Conservation (phyloP, 2,797 vertebrate genomes). For the Anolis apletophallus region DNA sequence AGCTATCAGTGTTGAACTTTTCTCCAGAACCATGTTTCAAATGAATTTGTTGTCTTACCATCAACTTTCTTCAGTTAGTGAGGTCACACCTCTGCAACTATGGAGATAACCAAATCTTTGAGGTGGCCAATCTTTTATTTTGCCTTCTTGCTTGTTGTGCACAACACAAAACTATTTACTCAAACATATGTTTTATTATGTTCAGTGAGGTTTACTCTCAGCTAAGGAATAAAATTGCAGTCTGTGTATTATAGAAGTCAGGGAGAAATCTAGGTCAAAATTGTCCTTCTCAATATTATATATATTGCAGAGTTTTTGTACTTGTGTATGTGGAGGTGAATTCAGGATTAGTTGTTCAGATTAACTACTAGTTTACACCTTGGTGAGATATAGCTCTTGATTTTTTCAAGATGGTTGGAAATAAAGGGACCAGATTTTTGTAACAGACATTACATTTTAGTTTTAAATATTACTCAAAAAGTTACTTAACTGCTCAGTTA, state of each 20-base stretch:
- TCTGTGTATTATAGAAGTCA: not conserved
- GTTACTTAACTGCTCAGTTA: not conserved
- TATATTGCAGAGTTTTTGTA: not conserved
- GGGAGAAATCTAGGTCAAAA: not conserved
- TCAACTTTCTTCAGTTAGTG: not conserved
- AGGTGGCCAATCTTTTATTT: not conserved
- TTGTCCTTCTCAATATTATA: not conserved
- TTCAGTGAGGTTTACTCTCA: not conserved
- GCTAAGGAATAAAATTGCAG: too few relatives aligned
- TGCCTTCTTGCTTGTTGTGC: not conserved
- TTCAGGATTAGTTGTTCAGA: not conserved
- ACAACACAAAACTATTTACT: not conserved
- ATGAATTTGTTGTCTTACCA: too few relatives aligned
- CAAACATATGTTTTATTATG: not conserved
- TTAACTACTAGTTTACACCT: not conserved
- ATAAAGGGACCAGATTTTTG: not conserved
- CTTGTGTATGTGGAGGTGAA: not conserved
- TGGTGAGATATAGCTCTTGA: not conserved
- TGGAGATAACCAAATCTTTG: not conserved
- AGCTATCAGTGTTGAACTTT: too few relatives aligned
- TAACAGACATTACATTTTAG: not conserved
- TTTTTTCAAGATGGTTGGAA: not conserved
- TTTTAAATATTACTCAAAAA: not conserved
- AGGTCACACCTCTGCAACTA: not conserved
- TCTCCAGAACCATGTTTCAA: too few relatives aligned